A percentile compares a stretch with the other conserved stretches of the same genome.
Evolutionary conservation across 2,888 invertebrate genomes (phyloP).

Genomic region (Camponotus fellah): DNA sequence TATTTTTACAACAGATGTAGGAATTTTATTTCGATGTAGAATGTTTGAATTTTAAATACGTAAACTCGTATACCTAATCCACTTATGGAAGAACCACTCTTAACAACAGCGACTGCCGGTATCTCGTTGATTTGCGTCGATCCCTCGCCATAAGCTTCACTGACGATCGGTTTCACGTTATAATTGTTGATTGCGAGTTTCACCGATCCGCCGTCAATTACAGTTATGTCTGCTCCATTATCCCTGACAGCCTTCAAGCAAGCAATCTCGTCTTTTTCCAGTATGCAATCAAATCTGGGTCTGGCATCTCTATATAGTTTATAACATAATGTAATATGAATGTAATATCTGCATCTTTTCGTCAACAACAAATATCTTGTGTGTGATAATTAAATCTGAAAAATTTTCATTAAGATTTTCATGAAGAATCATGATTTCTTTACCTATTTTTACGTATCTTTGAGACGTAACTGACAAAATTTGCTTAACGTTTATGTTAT

Average conservation of each 20-base stretch:
- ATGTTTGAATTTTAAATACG: background rate
- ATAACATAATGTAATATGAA: background rate
- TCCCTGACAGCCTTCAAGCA: constrained; percentile 90
- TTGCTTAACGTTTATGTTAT: background rate
- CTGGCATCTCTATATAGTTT: constrained; percentile 88
- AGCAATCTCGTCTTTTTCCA: constrained; percentile 88
- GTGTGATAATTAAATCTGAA: background rate
- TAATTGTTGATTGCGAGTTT: constrained; percentile 87
- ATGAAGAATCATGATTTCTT: background rate
- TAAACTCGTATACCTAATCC: constrained; percentile 84
- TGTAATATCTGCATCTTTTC: background rate
- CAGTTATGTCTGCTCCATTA: constrained; percentile 91
- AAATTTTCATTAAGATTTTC: background rate
- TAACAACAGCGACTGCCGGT: constrained; percentile 89
- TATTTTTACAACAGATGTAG: background rate
- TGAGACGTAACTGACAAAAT: background rate
- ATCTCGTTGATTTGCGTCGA: constrained; percentile 87
- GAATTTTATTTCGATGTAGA: background rate
- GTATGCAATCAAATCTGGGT: constrained; percentile 93
- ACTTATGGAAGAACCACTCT: constrained; percentile 87
- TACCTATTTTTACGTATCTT: background rate
- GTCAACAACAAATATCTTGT: background rate
- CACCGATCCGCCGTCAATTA: constrained; percentile 89
- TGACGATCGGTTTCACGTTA: constrained; percentile 89
- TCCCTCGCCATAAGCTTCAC: constrained; percentile 89